Evolutionary conservation across 1,140 invertebrate species (phyloP), one percentile per base, ranked within the genome.

Genomic region (Tribolium madens): DNA sequence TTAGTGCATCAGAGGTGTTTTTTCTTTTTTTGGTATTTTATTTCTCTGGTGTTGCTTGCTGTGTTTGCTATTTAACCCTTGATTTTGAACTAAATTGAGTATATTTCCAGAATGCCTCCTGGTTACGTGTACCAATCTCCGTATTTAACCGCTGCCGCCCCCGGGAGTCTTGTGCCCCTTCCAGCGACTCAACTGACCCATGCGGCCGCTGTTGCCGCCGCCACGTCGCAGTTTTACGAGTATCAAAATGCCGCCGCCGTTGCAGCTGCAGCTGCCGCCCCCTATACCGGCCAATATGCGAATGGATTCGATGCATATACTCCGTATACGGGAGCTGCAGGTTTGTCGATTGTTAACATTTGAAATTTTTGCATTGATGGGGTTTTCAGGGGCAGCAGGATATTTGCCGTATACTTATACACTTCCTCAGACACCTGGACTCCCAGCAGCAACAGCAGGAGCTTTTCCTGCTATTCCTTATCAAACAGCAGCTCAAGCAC

Each of bases 121-220:
- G 91, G 92, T 9, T 94, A 93, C 85, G 88, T 93, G 85, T 94
- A 93, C 84, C 91, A 92, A 75, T 90, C 91, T 21, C 89, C 88
- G 7, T 93, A 93, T 84, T 85, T 92, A 84, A 87, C 91, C 14
- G 88, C 91, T 2, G 90, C 87, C 73, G 90, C 86, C 79, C 89
- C 86, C 84, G 89, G 86, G 85, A 90, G 88, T 72, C 85, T 93
- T 79, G 88, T 93, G 71, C 91, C 91, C 79, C 85, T 92, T 81
- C 91, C 91, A 73, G 85, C 85, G 4, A 85, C 85, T 52, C 92
- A 91, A 82, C 84, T 93, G 73, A 91, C 90, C 81, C 92, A 93
- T 84, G 92, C 92, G 1, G 91, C 92, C 21, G 91, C 92, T 0
- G 88, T 93, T 31, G 91, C 91, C 9, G 91, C 91, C 1, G 91